Base-by-base conservation (phyloP, 1,140 invertebrate species). In the Heliconius melpomene region DNA sequence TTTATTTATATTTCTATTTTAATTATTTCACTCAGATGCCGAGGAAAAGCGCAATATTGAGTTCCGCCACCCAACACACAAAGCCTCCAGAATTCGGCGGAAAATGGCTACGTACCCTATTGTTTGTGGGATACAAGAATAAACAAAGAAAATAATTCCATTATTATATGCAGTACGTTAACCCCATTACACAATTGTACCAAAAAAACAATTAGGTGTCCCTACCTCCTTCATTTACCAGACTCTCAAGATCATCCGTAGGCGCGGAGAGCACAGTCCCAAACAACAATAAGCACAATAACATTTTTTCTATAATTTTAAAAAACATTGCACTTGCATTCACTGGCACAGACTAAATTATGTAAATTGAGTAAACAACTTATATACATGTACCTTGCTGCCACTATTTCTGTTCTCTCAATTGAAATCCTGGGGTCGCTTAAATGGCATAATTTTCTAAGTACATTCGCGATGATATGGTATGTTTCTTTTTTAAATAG, bases 401-500 rank as follows among this genome's bases (percentile, higher is more conserved):
- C 80, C 78, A 86, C 85, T 90, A 85, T 90, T 91, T 90, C 89
- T 88, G 86, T 83, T 83, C 82, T 84, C 79, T 86, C 90, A 92
- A 91, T 93, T 92, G 90, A 89, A 88, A 86, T 91, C 85, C 88
- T 91, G 86, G 85, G 86, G 88, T 87, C 85, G 83, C 74, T 86
- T 88, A 89, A 92, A 89, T 88, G 83, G 85, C 83, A 82, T 87
- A 89, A 92, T 89, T 84, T 86, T 87, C 85, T 82, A 75, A 57
- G 89, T 90, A 92, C 86, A 88, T 40, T 72, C 71, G 32, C 36
- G 71, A 72, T 66, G 60, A 60, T 66, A 66, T 16, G 6, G 60
- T 29, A 26, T 66, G 13, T 66, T 0, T 66, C 29, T 29, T 29
- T n/a, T 9, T 23, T 6, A 26, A 26, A 8, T 23, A 20, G 54